Evolutionary conservation across 1,140 invertebrate species (phyloP).

Genomic region (Dysdera silvatica): DNA sequence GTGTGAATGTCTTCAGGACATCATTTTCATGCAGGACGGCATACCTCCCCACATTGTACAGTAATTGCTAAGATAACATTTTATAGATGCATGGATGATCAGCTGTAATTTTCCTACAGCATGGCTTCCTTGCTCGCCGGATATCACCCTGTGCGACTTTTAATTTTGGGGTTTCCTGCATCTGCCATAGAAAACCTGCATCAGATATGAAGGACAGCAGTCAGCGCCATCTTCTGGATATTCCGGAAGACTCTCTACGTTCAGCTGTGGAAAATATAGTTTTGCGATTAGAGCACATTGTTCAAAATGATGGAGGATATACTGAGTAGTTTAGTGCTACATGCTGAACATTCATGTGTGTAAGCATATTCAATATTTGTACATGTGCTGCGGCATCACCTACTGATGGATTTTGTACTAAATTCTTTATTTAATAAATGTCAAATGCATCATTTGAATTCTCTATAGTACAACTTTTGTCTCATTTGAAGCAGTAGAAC

Average conservation of each 20-base stretch:
- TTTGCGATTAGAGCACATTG: neutral
- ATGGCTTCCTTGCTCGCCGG: neutral
- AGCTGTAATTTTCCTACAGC: neutral
- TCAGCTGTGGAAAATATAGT: neutral
- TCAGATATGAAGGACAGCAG: too few relatives aligned
- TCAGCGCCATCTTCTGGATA: too few relatives aligned
- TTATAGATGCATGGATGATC: neutral
- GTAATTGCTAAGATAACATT: neutral
- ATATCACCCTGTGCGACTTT: neutral
- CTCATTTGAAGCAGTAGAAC: too few relatives aligned
- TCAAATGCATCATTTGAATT: too few relatives aligned
- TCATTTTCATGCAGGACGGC: neutral
- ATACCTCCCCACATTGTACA: neutral
- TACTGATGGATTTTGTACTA: neutral
- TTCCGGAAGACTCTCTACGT: neutral
- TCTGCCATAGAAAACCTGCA: neutral
- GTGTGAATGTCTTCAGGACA: neutral
- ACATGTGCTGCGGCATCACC: neutral
- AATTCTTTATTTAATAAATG: neutral
- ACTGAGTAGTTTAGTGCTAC: neutral
- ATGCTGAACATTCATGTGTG: neutral
- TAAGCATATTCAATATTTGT: neutral
- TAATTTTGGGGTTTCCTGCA: neutral
- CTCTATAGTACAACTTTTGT: too few relatives aligned
- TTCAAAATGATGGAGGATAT: neutral